A percentile compares a stretch with the other conserved stretches of the same genome.
Conservation (phyloP, 2,888 invertebrate genomes). For the Sarcophaga caerulescens region DNA sequence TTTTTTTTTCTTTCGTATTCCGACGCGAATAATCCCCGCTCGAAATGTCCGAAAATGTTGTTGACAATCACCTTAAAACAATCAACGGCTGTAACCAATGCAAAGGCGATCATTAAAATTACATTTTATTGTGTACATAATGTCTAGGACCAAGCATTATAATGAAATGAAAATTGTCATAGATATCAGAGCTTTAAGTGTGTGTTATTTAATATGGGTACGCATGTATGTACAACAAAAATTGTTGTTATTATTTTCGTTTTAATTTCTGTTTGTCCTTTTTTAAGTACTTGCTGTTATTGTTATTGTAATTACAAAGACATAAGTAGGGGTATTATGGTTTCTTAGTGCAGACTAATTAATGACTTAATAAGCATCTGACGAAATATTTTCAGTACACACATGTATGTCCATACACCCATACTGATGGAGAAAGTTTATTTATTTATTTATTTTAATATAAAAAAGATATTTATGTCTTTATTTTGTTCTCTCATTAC, state of each 20-base stretch:
- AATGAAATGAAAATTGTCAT: no score
- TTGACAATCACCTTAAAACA: no score
- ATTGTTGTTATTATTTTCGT: slow-evolving; percentile 18
- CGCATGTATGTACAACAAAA: not conserved
- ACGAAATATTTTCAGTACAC: slow-evolving; percentile 26
- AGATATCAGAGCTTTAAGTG: no score
- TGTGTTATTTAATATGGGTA: no score
- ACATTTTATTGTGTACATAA: no score
- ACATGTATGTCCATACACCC: not conserved
- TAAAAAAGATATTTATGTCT: slow-evolving; percentile 30
- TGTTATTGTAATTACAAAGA: not conserved
- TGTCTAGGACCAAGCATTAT: no score
- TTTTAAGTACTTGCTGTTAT: not conserved
- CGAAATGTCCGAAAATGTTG: no score
- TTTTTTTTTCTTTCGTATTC: no score
- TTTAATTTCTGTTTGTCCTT: not conserved
- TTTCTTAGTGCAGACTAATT: slow-evolving; percentile 58
- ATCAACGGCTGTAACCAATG: no score
- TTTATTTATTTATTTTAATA: slow-evolving; percentile 26
- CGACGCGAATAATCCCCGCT: no score
- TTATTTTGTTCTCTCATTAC: not conserved
- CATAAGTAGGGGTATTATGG: slow-evolving; percentile 24
- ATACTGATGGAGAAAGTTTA: not conserved
- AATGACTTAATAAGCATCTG: slow-evolving; percentile 62
- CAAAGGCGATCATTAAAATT: no score